Base-by-base conservation (phyloP, 2,888 invertebrate species). In the Silvanus unidentatus region DNA sequence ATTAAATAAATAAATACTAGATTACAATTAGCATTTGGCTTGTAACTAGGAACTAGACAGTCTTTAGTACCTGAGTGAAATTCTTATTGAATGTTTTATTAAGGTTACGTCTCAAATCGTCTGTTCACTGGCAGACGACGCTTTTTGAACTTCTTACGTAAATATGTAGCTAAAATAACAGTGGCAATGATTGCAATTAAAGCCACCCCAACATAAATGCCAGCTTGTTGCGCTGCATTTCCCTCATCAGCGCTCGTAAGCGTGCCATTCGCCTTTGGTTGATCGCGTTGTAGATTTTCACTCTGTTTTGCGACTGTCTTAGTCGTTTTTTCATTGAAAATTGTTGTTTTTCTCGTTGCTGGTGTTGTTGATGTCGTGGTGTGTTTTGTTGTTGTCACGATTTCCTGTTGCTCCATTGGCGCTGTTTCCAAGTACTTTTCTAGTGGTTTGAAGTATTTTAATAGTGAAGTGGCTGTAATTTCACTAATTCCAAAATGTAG, bases 381-480 rank as follows among this genome's bases (percentile, higher is more conserved):
- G 3, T 5, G 4, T n/a, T 5, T 32, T n/a, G 53, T 45, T 14
- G 48, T 52, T 1, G 52, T 54, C 2, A 49, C 41, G 10, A 55
- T 42, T 2, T 47, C 28, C 27, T 44, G 43, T 44, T 57, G 59
- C 13, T 55, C 40, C 11, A 46, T n/a, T 1, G 69, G 66, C 49
- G 77, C 76, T 27, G 66, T 71, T 27, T 76, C 75, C 50, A 79
- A 67, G 63, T 79, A 79, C 50, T 76, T 74, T 50, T 76, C 75
- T 45, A 80, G 58, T 1, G 78, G 72, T 54, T 72, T 69, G 55
- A 79, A 82, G 57, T 78, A 79, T 46, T 77, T 74, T 5, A 77
- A 71, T 0, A 80, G 58, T 1, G 75, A 72, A n/a, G 71, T 73
- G 15, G 75, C 71, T 52, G 76, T 74, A 8, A 79, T 59, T 1